Conservation (phyloP, 2,888 invertebrate genomes). For the Myopa testacea region DNA sequence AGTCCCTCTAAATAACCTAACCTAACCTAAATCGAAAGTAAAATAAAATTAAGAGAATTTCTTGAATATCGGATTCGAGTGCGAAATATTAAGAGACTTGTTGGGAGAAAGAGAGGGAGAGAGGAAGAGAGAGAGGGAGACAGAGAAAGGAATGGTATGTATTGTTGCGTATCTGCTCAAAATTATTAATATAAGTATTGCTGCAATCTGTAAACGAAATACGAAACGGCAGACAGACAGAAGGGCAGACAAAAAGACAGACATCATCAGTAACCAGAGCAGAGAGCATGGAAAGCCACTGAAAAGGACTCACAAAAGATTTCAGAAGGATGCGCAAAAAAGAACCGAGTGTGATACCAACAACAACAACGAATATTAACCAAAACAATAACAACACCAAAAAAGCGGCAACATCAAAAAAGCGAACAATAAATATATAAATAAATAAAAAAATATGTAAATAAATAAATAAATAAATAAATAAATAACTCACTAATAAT, state of each 20-base stretch:
- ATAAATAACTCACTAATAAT: too few species aligned
- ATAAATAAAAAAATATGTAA: too few species aligned
- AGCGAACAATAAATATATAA: too few species aligned
- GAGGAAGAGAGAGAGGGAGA: too few species aligned
- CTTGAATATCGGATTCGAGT: too few species aligned
- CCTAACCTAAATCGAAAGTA: constrained; percentile 51
- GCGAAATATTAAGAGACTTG: too few species aligned
- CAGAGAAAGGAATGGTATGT: neutral
- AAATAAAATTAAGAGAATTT: too few species aligned
- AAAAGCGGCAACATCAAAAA: neutral
- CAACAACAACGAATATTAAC: neutral
- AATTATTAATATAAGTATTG: constrained; percentile 20
- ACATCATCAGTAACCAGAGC: neutral
- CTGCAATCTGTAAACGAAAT: constrained; percentile 3
- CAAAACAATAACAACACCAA: neutral
- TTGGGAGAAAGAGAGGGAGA: neutral
- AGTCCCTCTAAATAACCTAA: too few species aligned
- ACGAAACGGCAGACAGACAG: neutral
- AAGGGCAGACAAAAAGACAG: neutral
- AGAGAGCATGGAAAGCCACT: neutral
- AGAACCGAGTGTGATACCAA: neutral
- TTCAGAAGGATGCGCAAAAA: neutral
- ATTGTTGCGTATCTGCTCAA: neutral
- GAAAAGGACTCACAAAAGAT: constrained; percentile 29
- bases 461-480: too few species aligned